Evolutionary conservation across 2,797 vertebrate genomes (phyloP), one percentile per base, ranked within the genome.

Genomic region (Sebastes wilsoni): DNA sequence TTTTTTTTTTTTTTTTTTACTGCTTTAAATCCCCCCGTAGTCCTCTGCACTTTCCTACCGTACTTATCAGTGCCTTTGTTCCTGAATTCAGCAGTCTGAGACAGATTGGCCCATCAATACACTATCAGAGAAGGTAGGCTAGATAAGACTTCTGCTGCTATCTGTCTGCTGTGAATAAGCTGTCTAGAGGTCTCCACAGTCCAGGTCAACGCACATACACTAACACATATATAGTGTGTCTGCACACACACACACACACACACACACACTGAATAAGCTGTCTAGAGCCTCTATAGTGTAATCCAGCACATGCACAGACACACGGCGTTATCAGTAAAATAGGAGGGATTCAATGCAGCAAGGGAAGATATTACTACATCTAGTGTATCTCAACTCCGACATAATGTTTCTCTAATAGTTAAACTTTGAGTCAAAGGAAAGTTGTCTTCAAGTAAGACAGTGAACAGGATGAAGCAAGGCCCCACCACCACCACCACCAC

Each of bases 101-200:
- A 81, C 87, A 86, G 91, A 94, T 92, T 93, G 88, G 88, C 85
- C 89, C 92, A 93, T 95, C 94, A 94, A 93, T 93, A 93, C 90
- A 93, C 83, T 92, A 94, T 94, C 93, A 88, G 91, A 93, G 88
- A 85, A 92, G 85, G 88, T 84, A 87, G 65, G 79, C 70, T 28
- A 87, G 92, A 93, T 94, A 94, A 92, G 89, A 87, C 73, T 92
- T 91, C 83, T 89, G 84, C 89, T 92, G 89, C 91, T 92, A 91
- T 93, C 93, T 89, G 89, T 94, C 88, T 87, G 85, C 86, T 75
- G 90, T 88, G 91, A 94, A 93, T 93, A 94, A 93, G 93, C 91
- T 93, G 91, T 93, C 93, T 89, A 80, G 83, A 92, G 90, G 90
- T 93, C 90, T 91, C 80, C 78, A 82, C 89, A 82, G 84, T 73